phyloP scores from a whole-genome alignment of 2,797 vertebrate genomes.

The Apogon talboti region DNA sequence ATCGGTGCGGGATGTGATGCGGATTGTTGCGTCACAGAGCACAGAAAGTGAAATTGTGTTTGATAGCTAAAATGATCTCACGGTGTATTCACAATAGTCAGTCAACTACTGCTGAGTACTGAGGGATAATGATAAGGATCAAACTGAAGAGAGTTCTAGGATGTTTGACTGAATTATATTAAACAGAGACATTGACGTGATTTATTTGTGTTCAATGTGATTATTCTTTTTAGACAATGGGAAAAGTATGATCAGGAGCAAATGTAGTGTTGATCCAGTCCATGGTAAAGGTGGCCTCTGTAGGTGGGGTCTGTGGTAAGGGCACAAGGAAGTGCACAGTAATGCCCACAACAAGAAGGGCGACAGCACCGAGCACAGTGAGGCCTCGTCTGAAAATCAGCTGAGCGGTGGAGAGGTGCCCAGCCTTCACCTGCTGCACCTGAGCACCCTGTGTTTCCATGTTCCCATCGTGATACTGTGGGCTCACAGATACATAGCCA shows the following conservation, averaged over 20 bases:
- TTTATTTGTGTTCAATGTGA: constrained; percentile 6
- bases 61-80: not conserved
- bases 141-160: constrained; percentile 14
- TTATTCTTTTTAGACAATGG: constrained; percentile 33
- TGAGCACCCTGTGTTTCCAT: constrained; percentile 1
- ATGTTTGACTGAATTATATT: constrained; percentile 5
- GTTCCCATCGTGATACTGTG: constrained; percentile 29
- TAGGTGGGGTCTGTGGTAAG: constrained; percentile 49
- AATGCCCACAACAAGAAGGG: constrained; percentile 80
- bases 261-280: constrained; percentile 54
- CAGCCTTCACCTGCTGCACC: constrained; percentile 10
- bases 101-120: too few relatives aligned
- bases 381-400: constrained; percentile 81
- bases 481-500: constrained; percentile 49
- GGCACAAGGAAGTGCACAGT: constrained; percentile 78
- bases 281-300: constrained; percentile 50
- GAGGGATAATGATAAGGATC: constrained; percentile 6
- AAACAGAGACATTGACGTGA: constrained; percentile 21
- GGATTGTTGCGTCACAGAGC: constrained; percentile 8
- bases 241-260: constrained; percentile 29
- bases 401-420: constrained; percentile 58
- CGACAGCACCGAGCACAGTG: constrained; percentile 63
- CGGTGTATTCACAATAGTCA: too few relatives aligned
- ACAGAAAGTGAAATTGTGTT: not conserved
- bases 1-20: constrained; percentile 3